A percentile compares a stretch with the other conserved stretches of the same genome.
phyloP scores from a whole-genome alignment of 2,113 vertebrate species.

The Pao palembangensis region DNA sequence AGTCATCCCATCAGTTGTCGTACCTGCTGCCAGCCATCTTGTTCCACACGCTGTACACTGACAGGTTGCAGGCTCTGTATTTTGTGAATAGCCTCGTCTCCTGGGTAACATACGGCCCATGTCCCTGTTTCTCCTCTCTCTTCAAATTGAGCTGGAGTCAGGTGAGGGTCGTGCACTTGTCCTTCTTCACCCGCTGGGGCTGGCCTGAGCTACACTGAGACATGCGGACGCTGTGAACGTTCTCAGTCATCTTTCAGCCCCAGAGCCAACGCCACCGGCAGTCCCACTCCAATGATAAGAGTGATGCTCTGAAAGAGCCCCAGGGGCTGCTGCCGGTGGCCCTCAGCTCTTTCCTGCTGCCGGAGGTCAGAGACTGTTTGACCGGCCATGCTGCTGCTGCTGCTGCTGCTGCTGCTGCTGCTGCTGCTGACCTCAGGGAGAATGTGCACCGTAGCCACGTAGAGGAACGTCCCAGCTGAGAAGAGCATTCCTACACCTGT shows the following conservation, averaged over 20 bases:
- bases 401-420: slow-evolving; percentile 35
- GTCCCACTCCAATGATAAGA: slow-evolving; percentile 62
- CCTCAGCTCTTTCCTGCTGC: slow-evolving; percentile 14
- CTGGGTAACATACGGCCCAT: too few relatives aligned
- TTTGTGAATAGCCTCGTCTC: too few relatives aligned
- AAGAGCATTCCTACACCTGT: slow-evolving; percentile 75
- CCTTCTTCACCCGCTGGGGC: neutral
- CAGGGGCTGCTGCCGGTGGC: slow-evolving; percentile 45
- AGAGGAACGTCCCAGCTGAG: slow-evolving; percentile 76
- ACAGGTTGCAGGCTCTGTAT: too few relatives aligned
- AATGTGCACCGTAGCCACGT: slow-evolving; percentile 70
- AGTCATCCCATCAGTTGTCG: too few relatives aligned
- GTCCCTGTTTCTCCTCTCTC: neutral
- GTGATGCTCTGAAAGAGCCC: slow-evolving; percentile 71
- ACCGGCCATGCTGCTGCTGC: slow-evolving; percentile 38
- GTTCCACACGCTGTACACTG: too few relatives aligned
- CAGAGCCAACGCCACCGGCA: slow-evolving; percentile 76
- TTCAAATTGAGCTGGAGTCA: neutral
- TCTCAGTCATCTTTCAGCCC: slow-evolving; percentile 69
- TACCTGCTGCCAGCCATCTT: too few relatives aligned
- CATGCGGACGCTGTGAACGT: neutral
- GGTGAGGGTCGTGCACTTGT: neutral
- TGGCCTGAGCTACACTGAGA: neutral
- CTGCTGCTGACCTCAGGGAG: slow-evolving; percentile 69
- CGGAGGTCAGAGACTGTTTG: slow-evolving; percentile 22